A percentile compares a stretch with the other conserved stretches of the same genome.
Conservation (phyloP, 2,797 vertebrate species). For the Brotogeris chrysoptera region DNA sequence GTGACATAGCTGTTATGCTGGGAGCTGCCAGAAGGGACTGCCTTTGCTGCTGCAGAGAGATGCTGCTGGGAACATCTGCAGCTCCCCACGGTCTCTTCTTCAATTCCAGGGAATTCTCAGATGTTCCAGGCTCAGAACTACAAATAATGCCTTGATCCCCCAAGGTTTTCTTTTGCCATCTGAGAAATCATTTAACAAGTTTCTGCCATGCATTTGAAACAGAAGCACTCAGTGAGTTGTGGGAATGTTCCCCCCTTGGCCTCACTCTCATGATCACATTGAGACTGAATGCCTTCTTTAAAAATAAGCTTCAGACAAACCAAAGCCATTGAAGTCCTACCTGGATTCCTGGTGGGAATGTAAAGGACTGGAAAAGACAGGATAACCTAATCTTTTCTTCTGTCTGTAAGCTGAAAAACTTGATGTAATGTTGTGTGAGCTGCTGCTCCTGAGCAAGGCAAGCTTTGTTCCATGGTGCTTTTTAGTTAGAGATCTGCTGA, state of each 20-base stretch:
- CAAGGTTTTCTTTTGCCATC: neutral
- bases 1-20: neutral
- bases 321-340: neutral
- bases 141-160: neutral
- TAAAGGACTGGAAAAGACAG: neutral
- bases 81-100: neutral
- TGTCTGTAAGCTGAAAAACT: neutral
- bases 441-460: neutral
- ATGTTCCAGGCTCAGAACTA: neutral
- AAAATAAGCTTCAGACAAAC: neutral
- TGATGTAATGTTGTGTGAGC: neutral
- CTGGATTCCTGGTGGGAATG: neutral
- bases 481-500: neutral
- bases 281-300: neutral
- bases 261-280: neutral
- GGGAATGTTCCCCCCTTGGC: neutral
- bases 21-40: neutral
- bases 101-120: neutral
- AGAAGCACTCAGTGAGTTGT: neutral
- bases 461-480: neutral
- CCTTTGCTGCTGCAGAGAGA: neutral
- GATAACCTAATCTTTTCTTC: neutral
- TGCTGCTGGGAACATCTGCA: neutral
- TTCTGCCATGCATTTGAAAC: neutral
- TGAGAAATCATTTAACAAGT: neutral